phyloP scores from a whole-genome alignment of 2,797 vertebrate species.

The Acrossocheilus wenchowensis region DNA sequence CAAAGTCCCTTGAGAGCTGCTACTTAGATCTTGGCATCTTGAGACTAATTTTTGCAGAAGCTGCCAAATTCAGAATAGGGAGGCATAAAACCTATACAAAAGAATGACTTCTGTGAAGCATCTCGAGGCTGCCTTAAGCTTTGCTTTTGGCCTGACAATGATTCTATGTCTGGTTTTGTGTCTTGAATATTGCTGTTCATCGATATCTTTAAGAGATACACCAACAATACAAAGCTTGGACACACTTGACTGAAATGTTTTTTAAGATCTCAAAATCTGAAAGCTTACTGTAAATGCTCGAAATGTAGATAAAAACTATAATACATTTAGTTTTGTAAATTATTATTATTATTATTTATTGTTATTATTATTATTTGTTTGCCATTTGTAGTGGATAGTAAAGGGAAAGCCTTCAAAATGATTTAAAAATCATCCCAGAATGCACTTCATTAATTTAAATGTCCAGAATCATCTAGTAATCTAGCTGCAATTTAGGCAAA shows the following conservation, averaged over 20 bases:
- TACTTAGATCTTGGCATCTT: slow-evolving; percentile 1
- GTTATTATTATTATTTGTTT: too few relatives aligned
- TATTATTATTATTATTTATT: too few relatives aligned
- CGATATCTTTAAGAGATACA: neutral
- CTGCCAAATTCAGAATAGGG: neutral
- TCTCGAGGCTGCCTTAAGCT: neutral
- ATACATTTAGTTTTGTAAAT: neutral
- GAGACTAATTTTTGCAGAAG: neutral
- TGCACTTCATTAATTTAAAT: too few relatives aligned
- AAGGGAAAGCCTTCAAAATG: neutral
- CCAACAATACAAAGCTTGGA: neutral
- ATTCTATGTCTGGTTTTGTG: neutral
- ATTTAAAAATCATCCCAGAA: too few relatives aligned
- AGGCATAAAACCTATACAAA: neutral
- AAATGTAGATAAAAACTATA: neutral
- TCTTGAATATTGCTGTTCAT: neutral
- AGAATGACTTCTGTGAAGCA: neutral
- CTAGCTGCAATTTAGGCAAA: neutral
- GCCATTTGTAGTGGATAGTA: neutral
- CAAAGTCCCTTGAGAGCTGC: neutral
- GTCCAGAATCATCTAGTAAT: neutral
- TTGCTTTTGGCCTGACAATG: neutral
- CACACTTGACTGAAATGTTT: neutral
- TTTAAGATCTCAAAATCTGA: neutral
- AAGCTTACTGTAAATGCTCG: neutral